Base-by-base conservation (phyloP, 2,797 vertebrate species). In the Falco rusticolus region DNA sequence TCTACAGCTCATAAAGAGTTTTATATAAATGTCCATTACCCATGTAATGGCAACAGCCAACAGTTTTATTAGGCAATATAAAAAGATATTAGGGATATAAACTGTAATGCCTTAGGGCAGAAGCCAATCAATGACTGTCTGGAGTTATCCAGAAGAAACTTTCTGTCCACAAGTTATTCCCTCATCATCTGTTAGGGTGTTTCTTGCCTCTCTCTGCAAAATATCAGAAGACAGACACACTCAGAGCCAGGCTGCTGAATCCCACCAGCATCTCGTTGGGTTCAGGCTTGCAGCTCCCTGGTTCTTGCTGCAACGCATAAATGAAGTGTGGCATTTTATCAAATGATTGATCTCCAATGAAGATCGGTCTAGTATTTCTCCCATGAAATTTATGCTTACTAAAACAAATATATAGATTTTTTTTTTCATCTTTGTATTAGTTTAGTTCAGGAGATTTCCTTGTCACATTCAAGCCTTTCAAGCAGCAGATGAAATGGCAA, bases 21-120 rank as follows among this genome's bases (percentile, higher is more conserved):
- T 95, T 92, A 96, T 94, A 94, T 90, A 93, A 96, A 96, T 92
- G 87, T 89, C 94, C 94, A 92, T 96, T 97, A 96, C n/a, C 84
- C 82, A 81, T 31, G 41, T 88, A 97, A 97, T 93, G 95, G 92
- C 69, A 96, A 94, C 96, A 97, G 96, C 92, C 94, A 96, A 90
- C 81, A 85, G 79, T 96, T 97, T 97, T 97, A 97, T 96, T 93
- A 93, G 92, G 93, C 69, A 87, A 92, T 95, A 96, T 97, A 97
- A 97, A 97, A 96, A 89, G 72, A 97, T 96, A 96, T 96, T 97
- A 92, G 65, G n/a, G 90, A 91, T 96, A 96, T 97, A 97, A 97
- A 96, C 76, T 88, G 51, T 65, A 97, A 94, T 90, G 94, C 92
- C 79, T 95, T 76, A 93, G 82, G 89, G 93, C 92, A 97, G 76